Conservation (phyloP, 2,888 invertebrate genomes). For the Syrphus vitripennis region DNA sequence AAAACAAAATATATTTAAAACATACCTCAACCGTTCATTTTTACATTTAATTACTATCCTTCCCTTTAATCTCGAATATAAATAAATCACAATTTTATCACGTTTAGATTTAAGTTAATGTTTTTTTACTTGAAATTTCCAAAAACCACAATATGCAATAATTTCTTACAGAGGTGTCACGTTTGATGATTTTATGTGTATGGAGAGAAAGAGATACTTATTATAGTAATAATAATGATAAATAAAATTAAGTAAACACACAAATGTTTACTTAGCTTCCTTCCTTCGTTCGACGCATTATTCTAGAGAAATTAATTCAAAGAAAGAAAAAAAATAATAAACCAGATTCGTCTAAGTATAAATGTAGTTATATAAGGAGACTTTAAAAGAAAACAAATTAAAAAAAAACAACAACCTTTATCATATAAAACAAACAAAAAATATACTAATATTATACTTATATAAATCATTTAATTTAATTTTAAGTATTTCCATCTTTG, state of each 20-base stretch:
- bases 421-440: constrained; percentile 25
- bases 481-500: constrained; percentile 60
- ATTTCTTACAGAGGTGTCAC: constrained; percentile 70
- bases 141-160: constrained; percentile 61
- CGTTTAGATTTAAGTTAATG: constrained; percentile 44
- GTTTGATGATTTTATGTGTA: constrained; percentile 71
- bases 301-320: constrained; percentile 50
- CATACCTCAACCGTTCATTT: constrained; percentile 22
- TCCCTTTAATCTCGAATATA: constrained; percentile 2
- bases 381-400: not conserved
- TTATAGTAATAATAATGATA: constrained; percentile 30
- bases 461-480: constrained; percentile 37
- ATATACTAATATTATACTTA: constrained; percentile 43
- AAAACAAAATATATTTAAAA: constrained; percentile 10
- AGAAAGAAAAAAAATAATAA: constrained; percentile 13
- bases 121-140: constrained; percentile 64
- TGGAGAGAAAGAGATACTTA: constrained; percentile 70
- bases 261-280: constrained; percentile 61
- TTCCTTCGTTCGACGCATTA: constrained; percentile 66
- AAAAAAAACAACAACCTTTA: constrained; percentile 39
- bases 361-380: constrained; percentile 48
- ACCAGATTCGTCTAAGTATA: constrained; percentile 48
- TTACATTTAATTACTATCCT: constrained; percentile 9
- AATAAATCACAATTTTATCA: not conserved
- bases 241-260: constrained; percentile 1